Evolutionary conservation across 2,888 invertebrate species (phyloP), one percentile per base, ranked within the genome.

Genomic region (Eupithecia pulchellata): DNA sequence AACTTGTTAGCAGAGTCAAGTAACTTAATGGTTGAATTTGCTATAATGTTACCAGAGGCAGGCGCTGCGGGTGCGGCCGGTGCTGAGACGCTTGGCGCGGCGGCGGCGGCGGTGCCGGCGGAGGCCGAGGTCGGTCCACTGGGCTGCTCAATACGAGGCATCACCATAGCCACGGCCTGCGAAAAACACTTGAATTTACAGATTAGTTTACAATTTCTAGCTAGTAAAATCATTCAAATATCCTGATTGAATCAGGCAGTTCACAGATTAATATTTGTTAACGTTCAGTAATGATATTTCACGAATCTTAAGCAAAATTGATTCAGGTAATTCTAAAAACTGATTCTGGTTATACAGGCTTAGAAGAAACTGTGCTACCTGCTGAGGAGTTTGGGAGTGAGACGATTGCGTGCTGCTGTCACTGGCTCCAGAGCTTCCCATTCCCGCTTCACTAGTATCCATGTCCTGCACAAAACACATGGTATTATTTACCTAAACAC

Each of bases 111-210:
- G 5, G 85, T 75, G 61, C 77, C 84, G 20, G 81, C 81, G 13
- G 84, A 79, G 27, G 89, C 85, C 17, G 87, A 81, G 52, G 84
- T 80, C 1, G 83, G 82, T 17, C 86, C 89, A 75, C 89, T 89
- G 2, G 96, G 96, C 80, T 96, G 96, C 79, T 97, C 97, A 68
- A 96, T 95, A 70, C 97, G 95, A 0, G 97, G 97, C 79, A 96
- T 93, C 27, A 97, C 96, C 74, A 97, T 89, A 0, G 97, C 97
- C 9, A 97, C 96, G 0, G 96, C 96, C 93, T 96, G 95, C 6
- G 69, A 67, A 62, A 72, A 71, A 34, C 71, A 71, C 71, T 71
- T 71, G 9, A 68, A 68, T 66, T 66, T 68, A 63, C 62, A 20
- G 65, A 64, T 68, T 66, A 68, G 57, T 68, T 65, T 55, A 55